Conservation (phyloP, 2,113 vertebrate genomes). For the Athene cunicularia region DNA sequence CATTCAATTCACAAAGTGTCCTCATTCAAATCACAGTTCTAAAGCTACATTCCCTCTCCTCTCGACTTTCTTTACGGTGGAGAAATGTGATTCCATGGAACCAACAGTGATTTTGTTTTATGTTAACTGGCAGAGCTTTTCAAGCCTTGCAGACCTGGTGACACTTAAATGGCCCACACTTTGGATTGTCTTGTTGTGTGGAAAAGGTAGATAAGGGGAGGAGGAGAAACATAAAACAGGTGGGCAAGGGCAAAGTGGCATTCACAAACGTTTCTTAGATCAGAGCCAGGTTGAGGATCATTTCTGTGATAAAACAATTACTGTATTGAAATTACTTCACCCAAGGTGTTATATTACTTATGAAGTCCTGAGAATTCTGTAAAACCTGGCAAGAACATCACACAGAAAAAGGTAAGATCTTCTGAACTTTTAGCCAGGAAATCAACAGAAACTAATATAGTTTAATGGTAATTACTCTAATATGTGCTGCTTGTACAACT, state of each 20-base stretch:
- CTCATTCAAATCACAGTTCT: conserved; percentile 89
- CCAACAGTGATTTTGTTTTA: conserved; percentile 85
- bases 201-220: conserved; percentile 83
- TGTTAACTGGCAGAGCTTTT: conserved; percentile 85
- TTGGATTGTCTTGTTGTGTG: conserved; percentile 88
- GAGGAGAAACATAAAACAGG: conserved; percentile 90
- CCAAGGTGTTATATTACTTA: conserved; percentile 79
- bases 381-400: conserved; percentile 49
- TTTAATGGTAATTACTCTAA: conserved; percentile 63
- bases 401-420: conserved; percentile 24
- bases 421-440: conserved; percentile 62
- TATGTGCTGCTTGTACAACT: conserved; percentile 12
- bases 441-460: conserved; percentile 59
- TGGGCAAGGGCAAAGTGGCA: conserved; percentile 79
- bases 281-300: conserved; percentile 60
- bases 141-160: conserved; percentile 82
- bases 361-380: conserved; percentile 68
- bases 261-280: conserved; percentile 84
- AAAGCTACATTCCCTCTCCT: conserved; percentile 87
- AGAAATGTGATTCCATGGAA: conserved; percentile 87
- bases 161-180: conserved; percentile 90
- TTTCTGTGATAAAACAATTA: conserved; percentile 65
- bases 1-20: conserved; percentile 96
- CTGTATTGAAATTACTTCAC: conserved; percentile 78
- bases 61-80: conserved; percentile 87